phyloP scores from a whole-genome alignment of 2,888 invertebrate genomes.

The Oasisia sp. region DNA sequence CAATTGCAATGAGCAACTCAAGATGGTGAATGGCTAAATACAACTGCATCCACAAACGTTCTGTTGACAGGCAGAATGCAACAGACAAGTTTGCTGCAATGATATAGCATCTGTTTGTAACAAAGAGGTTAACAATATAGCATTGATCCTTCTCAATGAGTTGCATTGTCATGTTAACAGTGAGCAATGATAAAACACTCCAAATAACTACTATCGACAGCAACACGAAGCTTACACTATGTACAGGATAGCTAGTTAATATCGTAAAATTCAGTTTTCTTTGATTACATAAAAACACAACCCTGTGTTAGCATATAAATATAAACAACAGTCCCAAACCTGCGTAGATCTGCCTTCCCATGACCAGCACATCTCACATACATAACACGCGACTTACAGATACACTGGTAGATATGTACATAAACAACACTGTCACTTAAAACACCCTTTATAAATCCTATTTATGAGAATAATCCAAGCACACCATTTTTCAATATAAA shows the following conservation, averaged over 20 bases:
- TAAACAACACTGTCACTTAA: not conserved
- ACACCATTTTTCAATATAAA: not conserved
- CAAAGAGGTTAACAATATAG: too few relatives aligned
- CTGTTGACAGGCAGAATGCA: too few relatives aligned
- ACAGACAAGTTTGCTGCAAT: too few relatives aligned
- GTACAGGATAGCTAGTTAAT: not conserved
- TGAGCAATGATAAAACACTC: not conserved
- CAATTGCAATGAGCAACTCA: too few relatives aligned
- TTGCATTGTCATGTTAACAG: too few relatives aligned
- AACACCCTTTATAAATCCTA: not conserved
- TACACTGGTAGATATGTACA: not conserved
- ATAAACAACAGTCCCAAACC: not conserved
- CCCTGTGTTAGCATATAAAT: slow-evolving; percentile 1
- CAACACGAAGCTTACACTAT: not conserved
- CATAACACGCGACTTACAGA: not conserved
- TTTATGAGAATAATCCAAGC: not conserved
- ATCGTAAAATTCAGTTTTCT: not conserved
- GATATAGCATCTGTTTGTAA: too few relatives aligned
- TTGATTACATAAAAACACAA: not conserved
- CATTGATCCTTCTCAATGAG: too few relatives aligned
- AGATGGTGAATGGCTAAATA: too few relatives aligned
- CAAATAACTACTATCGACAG: not conserved
- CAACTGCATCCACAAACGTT: too few relatives aligned
- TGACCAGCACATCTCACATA: not conserved
- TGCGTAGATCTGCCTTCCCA: not conserved